These are phyloP conservation scores for Rhynchotus rufescens DNA, from an alignment of 2,797 vertebrate species.

Conservation along the genomic window DNA sequence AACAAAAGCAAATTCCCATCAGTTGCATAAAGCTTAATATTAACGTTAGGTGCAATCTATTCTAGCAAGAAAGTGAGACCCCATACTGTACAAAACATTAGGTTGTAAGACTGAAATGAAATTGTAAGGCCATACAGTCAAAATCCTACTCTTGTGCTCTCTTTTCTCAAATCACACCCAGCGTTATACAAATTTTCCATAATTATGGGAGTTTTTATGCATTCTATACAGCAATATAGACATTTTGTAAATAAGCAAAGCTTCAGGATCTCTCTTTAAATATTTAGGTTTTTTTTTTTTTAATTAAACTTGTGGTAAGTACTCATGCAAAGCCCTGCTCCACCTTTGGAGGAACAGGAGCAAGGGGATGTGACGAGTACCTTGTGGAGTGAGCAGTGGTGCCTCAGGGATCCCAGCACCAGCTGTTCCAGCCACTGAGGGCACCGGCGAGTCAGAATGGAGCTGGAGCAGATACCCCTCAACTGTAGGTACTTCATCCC, in stretches of 20 bases:
- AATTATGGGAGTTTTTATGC: neutral
- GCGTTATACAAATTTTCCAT: neutral
- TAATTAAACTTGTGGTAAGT: neutral
- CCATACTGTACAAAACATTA: neutral
- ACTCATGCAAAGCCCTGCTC: neutral
- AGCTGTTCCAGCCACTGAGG: slow-evolving; percentile 34
- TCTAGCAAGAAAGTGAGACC: neutral
- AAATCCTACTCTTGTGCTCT: neutral
- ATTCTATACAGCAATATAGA: neutral
- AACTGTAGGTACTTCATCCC: slow-evolving; percentile 93
- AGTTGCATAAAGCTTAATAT: slow-evolving; percentile 15
- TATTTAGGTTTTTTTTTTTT: too few species aligned
- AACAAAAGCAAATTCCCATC: slow-evolving; percentile 48
- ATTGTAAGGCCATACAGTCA: neutral
- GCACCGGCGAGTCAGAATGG: slow-evolving; percentile 80
- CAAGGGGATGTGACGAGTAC: slow-evolving; percentile 41
- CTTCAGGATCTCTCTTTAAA: neutral
- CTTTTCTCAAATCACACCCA: neutral
- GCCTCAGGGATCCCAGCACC: slow-evolving; percentile 63
- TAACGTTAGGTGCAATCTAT: neutral
- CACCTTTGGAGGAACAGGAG: neutral
- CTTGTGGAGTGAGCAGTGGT: slow-evolving; percentile 70
- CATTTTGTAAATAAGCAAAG: neutral
- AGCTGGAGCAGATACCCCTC: slow-evolving; percentile 94
- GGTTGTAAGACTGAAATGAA: neutral